Evolutionary conservation across 2,888 invertebrate genomes (phyloP), one percentile per base, ranked within the genome.

Genomic region (Rhagium mordax): DNA sequence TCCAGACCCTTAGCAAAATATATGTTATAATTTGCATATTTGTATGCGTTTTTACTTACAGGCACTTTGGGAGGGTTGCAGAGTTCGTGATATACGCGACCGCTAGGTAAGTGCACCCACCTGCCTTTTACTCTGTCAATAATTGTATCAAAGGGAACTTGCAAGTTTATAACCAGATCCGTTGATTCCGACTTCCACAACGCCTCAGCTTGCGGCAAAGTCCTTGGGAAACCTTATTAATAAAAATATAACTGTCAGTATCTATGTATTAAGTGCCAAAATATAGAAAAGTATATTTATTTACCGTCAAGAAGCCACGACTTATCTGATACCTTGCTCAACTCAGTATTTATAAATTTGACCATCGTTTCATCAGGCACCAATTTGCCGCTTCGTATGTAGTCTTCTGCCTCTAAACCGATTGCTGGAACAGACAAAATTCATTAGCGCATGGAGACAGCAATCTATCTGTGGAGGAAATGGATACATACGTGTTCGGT

Each of bases 51-150:
- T 49, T 20, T 29, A 74, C 88, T 87, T 89, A 93, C 93, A 78
- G 92, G 89, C 7, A 93, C 91, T 91, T 97, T 96, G 0, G 99
- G 98, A 71, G 96, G 95, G 86, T 97, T 98, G 87, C 98, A 99
- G 69, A 96, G 96, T 76, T 93, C 92, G 87, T 98, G 97, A 87
- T 99, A 99, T 7, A 98, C 95, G 85, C 98, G 90, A 4, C 98
- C 98, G 83, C 97, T 97, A 3, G 94, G 89, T 73, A 94, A 88
- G 88, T 99, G 99, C 48, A 97, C 91, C 97, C 96, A 98, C 72
- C 99, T 91, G 75, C 92, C 94, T 86, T 95, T 93, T 4, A 97
- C 95, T 80, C 96, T 91, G 71, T 96, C 93, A 80, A 96, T 92
- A 53, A 97, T 96, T 7, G 95, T 92, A 67, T 94, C 92, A 87